Evolutionary conservation across 2,113 vertebrate species (phyloP).

Genomic region (Salminus brasiliensis): DNA sequence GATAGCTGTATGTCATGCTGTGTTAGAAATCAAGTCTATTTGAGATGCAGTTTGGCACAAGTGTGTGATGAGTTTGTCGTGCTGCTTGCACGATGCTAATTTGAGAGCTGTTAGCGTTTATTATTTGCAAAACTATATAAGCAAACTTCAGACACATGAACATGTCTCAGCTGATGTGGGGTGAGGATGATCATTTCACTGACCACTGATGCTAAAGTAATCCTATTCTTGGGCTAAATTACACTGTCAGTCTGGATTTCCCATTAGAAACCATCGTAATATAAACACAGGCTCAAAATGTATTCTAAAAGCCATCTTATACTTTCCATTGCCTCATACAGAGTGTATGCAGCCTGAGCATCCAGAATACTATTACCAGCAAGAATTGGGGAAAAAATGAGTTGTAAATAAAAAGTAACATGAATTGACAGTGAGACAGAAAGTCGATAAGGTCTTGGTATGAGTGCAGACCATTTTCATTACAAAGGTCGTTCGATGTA

Average conservation of each 20-base stretch:
- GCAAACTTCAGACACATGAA: too few relatives aligned
- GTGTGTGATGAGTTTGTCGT: too few relatives aligned
- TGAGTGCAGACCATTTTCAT: conserved; percentile 42
- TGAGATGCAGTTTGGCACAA: too few relatives aligned
- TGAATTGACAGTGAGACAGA: conserved; percentile 46
- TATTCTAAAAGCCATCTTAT: background rate
- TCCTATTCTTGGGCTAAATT: conserved; percentile 21
- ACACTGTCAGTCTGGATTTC: conserved; percentile 7
- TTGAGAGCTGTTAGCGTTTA: too few relatives aligned
- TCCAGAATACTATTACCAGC: conserved; percentile 23
- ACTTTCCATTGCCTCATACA: conserved; percentile 9
- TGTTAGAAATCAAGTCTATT: too few relatives aligned
- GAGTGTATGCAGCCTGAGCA: conserved; percentile 19
- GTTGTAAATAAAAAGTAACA: conserved; percentile 35
- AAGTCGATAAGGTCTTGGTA: conserved; percentile 35
- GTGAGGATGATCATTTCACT: background rate
- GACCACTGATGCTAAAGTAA: background rate
- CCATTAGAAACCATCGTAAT: background rate
- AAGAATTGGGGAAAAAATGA: conserved; percentile 7
- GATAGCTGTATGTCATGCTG: too few relatives aligned
- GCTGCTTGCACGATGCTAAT: too few relatives aligned
- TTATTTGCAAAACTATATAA: too few relatives aligned
- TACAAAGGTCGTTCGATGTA: conserved; percentile 39
- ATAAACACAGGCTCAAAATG: conserved; percentile 16
- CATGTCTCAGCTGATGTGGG: too few relatives aligned